Evolutionary conservation across 2,797 vertebrate genomes (phyloP).

Genomic region (Mus minutoides): DNA sequence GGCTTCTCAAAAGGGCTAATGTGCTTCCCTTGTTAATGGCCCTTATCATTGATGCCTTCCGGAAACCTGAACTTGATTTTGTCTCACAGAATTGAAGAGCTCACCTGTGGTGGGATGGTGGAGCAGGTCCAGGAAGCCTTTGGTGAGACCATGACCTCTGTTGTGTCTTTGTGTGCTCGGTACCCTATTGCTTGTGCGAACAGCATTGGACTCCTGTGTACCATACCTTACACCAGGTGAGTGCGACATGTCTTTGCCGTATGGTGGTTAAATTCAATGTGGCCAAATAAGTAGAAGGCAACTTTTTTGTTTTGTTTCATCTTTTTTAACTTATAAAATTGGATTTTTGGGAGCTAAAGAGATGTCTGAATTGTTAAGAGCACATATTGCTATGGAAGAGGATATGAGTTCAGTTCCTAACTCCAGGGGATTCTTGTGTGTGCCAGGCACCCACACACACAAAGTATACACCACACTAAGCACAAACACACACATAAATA

Average conservation of each 20-base stretch:
- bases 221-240: conserved; percentile 98
- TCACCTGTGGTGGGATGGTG: conserved; percentile 99
- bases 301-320: neutral
- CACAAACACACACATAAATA: neutral
- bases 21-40: neutral
- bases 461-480: neutral
- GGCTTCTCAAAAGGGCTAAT: neutral
- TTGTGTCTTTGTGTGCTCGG: conserved; percentile 97
- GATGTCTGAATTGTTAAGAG: neutral
- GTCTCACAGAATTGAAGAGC: conserved; percentile 94
- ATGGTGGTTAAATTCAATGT: neutral
- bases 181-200: conserved; percentile 99
- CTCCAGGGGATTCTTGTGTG: neutral
- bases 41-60: neutral
- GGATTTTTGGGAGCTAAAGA: neutral
- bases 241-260: neutral
- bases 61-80: conserved; percentile 9
- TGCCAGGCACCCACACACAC: neutral
- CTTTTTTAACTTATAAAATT: neutral
- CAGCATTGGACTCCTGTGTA: conserved; percentile 97
- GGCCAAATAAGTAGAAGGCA: neutral
- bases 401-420: neutral
- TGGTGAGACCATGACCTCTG: conserved; percentile 98
- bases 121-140: conserved; percentile 99
- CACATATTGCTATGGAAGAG: neutral